phyloP scores from a whole-genome alignment of 2,797 vertebrate species.

The Potorous gilbertii region DNA sequence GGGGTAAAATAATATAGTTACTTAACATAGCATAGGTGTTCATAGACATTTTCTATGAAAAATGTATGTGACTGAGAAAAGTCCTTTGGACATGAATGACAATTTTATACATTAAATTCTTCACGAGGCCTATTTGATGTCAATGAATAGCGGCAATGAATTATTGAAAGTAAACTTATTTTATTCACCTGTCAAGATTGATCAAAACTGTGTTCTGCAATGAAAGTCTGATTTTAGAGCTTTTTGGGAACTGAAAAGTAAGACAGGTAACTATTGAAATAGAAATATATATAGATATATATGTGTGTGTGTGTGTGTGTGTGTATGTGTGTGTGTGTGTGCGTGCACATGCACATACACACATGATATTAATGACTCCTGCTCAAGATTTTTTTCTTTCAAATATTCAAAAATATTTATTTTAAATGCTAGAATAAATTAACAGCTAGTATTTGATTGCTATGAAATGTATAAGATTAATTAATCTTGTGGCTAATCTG shows the following conservation, averaged over 20 bases:
- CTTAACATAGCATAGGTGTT: constrained; percentile 21
- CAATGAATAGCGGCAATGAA: constrained; percentile 38
- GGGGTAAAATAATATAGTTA: constrained; percentile 24
- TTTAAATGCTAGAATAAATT: not conserved
- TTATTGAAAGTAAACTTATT: constrained; percentile 64
- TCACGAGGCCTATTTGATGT: constrained; percentile 43
- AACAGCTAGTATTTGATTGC: not conserved
- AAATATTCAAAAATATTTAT: not conserved
- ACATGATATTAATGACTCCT: not conserved
- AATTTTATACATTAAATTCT: constrained; percentile 64
- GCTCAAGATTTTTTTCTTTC: not conserved
- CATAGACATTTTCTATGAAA: not conserved
- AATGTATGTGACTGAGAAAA: constrained; percentile 37
- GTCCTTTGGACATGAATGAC: constrained; percentile 42
- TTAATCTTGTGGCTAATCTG: not conserved
- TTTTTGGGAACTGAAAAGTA: constrained; percentile 20
- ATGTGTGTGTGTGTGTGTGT: not conserved
- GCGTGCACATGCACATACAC: too few species aligned
- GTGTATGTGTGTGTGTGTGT: not conserved
- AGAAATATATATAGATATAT: constrained; percentile 18
- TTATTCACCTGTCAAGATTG: constrained; percentile 65
- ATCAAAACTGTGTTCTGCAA: constrained; percentile 56
- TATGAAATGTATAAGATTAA: not conserved
- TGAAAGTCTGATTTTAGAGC: constrained; percentile 30
- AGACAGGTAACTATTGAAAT: constrained; percentile 28